These are phyloP conservation scores for Chrysomela aeneicollis DNA, from an alignment of 2,888 invertebrate genomes.

Conservation along the genomic window DNA sequence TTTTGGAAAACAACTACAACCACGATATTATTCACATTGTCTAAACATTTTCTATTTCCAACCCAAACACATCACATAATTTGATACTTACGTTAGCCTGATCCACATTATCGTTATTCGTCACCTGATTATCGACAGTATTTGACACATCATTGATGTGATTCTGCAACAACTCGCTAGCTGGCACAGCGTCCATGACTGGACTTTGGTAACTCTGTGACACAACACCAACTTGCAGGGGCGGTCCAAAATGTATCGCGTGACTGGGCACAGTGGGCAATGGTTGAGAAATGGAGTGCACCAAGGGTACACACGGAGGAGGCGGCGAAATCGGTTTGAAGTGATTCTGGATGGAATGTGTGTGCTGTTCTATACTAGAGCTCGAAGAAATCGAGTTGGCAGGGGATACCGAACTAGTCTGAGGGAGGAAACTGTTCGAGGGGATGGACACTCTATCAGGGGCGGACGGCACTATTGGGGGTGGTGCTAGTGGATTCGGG, in stretches of 20 bases:
- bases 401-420: slow-evolving; percentile 36
- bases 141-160: not conserved
- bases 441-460: not conserved
- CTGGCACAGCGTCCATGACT: slow-evolving; percentile 52
- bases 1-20: too few species aligned
- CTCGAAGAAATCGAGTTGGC: slow-evolving; percentile 35
- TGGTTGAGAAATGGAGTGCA: slow-evolving; percentile 32
- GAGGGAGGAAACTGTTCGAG: slow-evolving; percentile 15
- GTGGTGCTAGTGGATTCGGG: slow-evolving; percentile 22
- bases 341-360: slow-evolving; percentile 37
- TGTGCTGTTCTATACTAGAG: slow-evolving; percentile 36
- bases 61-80: too few species aligned
- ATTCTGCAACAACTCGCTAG: slow-evolving; percentile 43
- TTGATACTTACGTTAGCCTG: not conserved
- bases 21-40: too few species aligned
- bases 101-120: slow-evolving; percentile 7
- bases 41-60: too few species aligned
- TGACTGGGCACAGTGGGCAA: slow-evolving; percentile 27
- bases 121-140: not conserved
- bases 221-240: slow-evolving; percentile 8
- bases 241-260: slow-evolving; percentile 1
- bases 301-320: slow-evolving; percentile 37
- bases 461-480: too few species aligned
- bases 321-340: slow-evolving; percentile 48
- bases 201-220: slow-evolving; percentile 33